These are phyloP conservation scores for Leptinotarsa defecta DNA, from an alignment of 1,140 invertebrate species.

Conservation along the genomic window DNA sequence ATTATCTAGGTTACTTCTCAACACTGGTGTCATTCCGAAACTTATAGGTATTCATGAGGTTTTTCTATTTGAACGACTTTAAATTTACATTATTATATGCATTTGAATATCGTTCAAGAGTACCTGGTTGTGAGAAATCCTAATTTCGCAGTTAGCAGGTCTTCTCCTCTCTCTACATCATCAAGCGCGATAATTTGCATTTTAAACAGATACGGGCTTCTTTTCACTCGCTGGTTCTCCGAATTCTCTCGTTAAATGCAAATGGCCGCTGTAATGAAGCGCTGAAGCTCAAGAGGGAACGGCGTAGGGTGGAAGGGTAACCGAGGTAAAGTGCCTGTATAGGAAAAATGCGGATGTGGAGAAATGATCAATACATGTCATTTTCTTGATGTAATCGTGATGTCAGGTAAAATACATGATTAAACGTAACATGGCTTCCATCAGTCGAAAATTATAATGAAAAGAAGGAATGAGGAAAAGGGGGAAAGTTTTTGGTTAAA, in stretches of 20 bases:
- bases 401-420: too few relatives aligned
- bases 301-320: not conserved
- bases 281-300: constrained; percentile 13
- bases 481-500: too few relatives aligned
- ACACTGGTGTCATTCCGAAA: too few relatives aligned
- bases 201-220: constrained; percentile 37
- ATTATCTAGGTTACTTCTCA: too few relatives aligned
- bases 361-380: too few relatives aligned
- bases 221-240: constrained; percentile 39
- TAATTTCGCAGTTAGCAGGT: not conserved
- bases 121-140: not conserved
- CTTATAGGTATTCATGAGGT: too few relatives aligned
- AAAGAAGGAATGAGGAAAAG: too few relatives aligned
- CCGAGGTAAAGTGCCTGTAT: not conserved
- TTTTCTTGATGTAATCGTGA: too few relatives aligned
- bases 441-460: too few relatives aligned
- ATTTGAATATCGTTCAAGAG: not conserved
- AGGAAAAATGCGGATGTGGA: too few relatives aligned
- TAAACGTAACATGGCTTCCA: too few relatives aligned
- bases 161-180: constrained; percentile 20
- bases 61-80: too few relatives aligned
- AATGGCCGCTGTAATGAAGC: constrained; percentile 47
- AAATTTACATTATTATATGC: not conserved
- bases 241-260: constrained; percentile 44
- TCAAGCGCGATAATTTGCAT: constrained; percentile 30